Base-by-base conservation (phyloP, 2,888 invertebrate genomes). In the Sesia apiformis region DNA sequence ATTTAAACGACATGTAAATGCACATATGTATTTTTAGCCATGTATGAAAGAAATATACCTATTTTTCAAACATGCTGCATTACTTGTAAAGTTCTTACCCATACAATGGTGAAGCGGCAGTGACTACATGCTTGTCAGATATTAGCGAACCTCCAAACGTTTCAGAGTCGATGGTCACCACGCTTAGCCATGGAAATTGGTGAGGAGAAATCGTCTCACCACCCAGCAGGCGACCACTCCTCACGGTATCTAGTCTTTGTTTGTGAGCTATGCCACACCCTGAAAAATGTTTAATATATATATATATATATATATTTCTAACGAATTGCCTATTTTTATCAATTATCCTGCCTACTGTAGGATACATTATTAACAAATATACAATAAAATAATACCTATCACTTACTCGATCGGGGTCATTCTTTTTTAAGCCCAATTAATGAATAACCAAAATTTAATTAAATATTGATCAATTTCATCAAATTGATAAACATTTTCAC, bases 141-240 rank as follows among this genome's bases (percentile, higher is more conserved):
- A 92, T 90, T 53, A 92, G 65, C 38, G 90, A 82, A 4, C 91
- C 92, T 46, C 84, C 81, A 38, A 89, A 62, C 7, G 73, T 66
- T 2, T 61, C 60, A 3, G 58, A 53, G 3, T 80, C 81, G 53
- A 76, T 78, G 38, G 87, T 70, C 55, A 92, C 70, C 41, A 82
- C 71, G 2, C 84, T 89, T 39, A 91, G 73, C 92, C 92, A 92
- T 0, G 91, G 91, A 71, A 90, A 92, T 65, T 91, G 90, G 60
- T 91, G 85, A 0, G 82, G 77, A 46, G 76, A 72, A 23, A 85
- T 75, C 53, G 70, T 74, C 64, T 91, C 91, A 3, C 91, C 91
- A 0, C 89, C 90, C 6, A 90, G 59, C 3, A 90, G 66, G 5
- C 85, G 73, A 38, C 78, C 78, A 52, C 72, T 73, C n/a, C 58